phyloP scores from a whole-genome alignment of 2,113 vertebrate genomes.

The Myrmecophaga tridactyla region DNA sequence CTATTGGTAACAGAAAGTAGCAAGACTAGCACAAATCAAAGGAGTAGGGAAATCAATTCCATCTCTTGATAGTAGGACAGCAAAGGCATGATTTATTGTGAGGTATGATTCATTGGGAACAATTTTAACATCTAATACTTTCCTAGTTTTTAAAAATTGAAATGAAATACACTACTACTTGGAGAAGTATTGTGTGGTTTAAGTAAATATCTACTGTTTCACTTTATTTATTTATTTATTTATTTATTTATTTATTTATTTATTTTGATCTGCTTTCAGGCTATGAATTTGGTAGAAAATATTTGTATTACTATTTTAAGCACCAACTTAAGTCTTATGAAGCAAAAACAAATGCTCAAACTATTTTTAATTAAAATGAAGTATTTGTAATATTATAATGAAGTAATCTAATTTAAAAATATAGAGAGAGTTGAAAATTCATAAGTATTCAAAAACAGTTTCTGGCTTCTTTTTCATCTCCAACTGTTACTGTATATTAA shows the following conservation, averaged over 20 bases:
- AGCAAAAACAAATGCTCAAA: neutral
- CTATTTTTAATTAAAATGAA: neutral
- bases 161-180: neutral
- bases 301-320: neutral
- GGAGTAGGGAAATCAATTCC: neutral
- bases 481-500: neutral
- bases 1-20: neutral
- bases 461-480: neutral
- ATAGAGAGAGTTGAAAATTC: neutral
- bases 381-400: neutral
- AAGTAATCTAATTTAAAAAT: neutral
- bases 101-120: neutral
- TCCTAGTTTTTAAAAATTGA: neutral
- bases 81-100: neutral
- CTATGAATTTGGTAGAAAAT: neutral
- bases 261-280: neutral
- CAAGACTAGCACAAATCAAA: neutral
- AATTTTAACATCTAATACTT: neutral
- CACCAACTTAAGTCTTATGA: neutral
- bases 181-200: neutral
- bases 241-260: neutral
- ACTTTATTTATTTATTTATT: neutral
- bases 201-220: neutral
- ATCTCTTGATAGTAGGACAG: neutral
- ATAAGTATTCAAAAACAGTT: neutral